A percentile compares a stretch with the other conserved stretches of the same genome.
These are phyloP conservation scores for Steinernema feltiae DNA, from an alignment of 1,140 invertebrate species.

Conservation along the genomic window DNA sequence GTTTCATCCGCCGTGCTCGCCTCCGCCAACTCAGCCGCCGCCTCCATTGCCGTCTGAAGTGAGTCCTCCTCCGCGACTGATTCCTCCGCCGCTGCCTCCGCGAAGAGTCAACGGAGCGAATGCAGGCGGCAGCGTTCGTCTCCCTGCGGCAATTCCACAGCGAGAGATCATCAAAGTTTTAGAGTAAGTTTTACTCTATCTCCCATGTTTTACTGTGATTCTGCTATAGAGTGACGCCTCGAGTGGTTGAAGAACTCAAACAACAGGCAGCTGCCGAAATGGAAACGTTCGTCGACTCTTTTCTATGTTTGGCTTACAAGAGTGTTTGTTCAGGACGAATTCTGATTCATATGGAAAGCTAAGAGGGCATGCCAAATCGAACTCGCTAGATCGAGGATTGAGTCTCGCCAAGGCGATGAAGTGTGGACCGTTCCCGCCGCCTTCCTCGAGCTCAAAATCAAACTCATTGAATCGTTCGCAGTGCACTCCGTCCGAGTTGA, in stretches of 20 bases:
- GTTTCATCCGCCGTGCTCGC: conserved; percentile 22
- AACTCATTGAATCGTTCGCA: conserved; percentile 46
- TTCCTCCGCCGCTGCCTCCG: conserved; percentile 27
- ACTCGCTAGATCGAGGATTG: conserved; percentile 46
- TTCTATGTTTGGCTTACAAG: background rate
- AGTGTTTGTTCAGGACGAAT: background rate
- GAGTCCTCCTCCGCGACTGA: background rate
- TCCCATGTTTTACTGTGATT: background rate
- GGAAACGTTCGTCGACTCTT: background rate
- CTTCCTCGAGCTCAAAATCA: conserved; percentile 43
- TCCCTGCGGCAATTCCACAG: background rate
- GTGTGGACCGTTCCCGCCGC: conserved; percentile 43
- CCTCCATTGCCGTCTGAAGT: conserved; percentile 29
- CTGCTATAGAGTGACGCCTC: background rate
- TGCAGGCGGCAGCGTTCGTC: background rate
- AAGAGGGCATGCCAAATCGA: conserved; percentile 50
- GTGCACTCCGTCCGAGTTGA: conserved; percentile 33
- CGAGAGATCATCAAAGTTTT: background rate
- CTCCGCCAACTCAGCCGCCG: conserved; percentile 29
- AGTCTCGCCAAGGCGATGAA: conserved; percentile 40
- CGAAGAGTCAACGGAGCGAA: conserved; percentile 15
- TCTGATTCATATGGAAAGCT: conserved; percentile 28
- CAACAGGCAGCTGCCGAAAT: background rate
- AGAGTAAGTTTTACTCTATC: background rate
- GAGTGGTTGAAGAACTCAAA: background rate